Evolutionary conservation across 2,113 vertebrate genomes (phyloP).

Genomic region (Ochotona princeps): DNA sequence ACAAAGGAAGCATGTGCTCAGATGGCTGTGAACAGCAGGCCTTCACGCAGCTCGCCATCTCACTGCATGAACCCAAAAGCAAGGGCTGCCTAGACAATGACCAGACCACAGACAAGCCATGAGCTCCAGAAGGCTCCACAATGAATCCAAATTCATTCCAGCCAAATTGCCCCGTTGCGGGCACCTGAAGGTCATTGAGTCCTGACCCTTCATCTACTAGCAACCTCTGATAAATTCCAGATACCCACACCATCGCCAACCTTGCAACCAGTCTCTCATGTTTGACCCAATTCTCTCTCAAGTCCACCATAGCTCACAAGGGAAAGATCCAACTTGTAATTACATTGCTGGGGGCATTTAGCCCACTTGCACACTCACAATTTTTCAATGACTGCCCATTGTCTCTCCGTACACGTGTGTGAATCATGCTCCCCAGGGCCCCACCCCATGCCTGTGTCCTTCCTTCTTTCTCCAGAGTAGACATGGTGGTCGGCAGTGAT

Average conservation of each 20-base stretch:
- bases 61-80: constrained; percentile 32
- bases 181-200: constrained; percentile 6
- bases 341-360: not conserved
- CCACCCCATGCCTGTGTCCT: not conserved
- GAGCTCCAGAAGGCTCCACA: not conserved
- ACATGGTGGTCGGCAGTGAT: not conserved
- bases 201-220: not conserved
- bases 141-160: not conserved
- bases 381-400: not conserved
- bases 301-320: not conserved
- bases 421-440: not conserved
- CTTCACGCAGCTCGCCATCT: constrained; percentile 33
- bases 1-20: not conserved
- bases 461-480: not conserved
- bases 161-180: too few relatives aligned
- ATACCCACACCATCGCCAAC: not conserved
- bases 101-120: not conserved
- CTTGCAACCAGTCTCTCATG: constrained; percentile 3
- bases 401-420: too few relatives aligned
- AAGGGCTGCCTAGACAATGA: not conserved
- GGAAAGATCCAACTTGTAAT: not conserved
- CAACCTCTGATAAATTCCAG: not conserved
- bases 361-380: not conserved
- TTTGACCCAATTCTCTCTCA: not conserved
- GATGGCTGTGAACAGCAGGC: not conserved